Evolutionary conservation across 2,888 invertebrate species (phyloP), one percentile per base, ranked within the genome.

Genomic region (Pedicia rivosa): DNA sequence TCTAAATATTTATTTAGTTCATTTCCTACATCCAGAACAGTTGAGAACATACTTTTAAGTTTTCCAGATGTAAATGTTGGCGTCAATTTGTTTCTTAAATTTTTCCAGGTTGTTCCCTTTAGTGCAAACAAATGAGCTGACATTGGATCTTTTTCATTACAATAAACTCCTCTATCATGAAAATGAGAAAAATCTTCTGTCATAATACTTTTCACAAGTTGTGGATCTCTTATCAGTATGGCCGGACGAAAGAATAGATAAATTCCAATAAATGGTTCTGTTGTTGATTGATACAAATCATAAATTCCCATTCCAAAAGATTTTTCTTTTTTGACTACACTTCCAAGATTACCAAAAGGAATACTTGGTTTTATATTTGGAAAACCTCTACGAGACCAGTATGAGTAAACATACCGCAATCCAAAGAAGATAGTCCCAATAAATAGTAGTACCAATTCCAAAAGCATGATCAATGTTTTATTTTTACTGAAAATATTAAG

Each of bases 51-150:
- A 2, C 57, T 64, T 51, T 72, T 78, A 33, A 79, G 54, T 54
- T 76, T 78, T 6, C 71, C 73, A 0, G 75, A 67, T 1, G 78
- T 70, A 49, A 78, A 80, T 0, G 72, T 67, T 0, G 78, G 73
- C 1, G 77, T 67, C 47, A 79, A 55, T 46, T 74, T 74, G 1
- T 64, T 45, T 12, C 79, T 63, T 17, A 78, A 53, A 33, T 60
- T 64, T 48, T 67, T 74, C 79, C 80, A 80, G 35, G 66, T 62
- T 7, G 65, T 57, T 1, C 70, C 72, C 32, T 63, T 61, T 29
- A 69, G 50, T 39, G 68, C 63, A 46, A 77, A 73, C 5, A 78
- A 52, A 52, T 72, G 71, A 1, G 64, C 69, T 6, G 72, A 67
- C 25, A 76, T 45, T 0, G 69, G 72, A 52, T 77, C 74, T 13